These are phyloP conservation scores for Dipus sagitta DNA, from an alignment of 2,797 vertebrate species.

Conservation along the genomic window DNA sequence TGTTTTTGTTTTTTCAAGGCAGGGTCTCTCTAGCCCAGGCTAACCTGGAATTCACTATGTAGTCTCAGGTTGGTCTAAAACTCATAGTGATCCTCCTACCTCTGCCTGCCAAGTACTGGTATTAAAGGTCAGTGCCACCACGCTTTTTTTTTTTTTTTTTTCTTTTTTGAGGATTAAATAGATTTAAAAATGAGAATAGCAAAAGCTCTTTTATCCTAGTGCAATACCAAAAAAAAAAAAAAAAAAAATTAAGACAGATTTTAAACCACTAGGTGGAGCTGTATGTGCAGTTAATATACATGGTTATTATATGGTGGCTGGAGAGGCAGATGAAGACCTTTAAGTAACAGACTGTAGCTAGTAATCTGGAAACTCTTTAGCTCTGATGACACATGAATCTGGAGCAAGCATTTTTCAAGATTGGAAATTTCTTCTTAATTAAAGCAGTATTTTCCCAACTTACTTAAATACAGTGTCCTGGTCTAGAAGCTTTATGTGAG, in stretches of 20 bases:
- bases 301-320: not conserved
- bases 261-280: constrained; percentile 83
- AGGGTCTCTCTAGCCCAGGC: no score
- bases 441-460: not conserved
- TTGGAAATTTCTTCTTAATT: constrained; percentile 26
- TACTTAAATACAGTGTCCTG: constrained; percentile 24
- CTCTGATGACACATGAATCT: constrained; percentile 42
- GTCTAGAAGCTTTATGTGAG: constrained; percentile 3
- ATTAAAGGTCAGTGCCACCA: no score
- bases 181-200: constrained; percentile 19
- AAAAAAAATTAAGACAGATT: constrained; percentile 32
- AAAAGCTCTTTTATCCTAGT: not conserved
- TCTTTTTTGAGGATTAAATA: constrained; percentile 53
- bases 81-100: no score
- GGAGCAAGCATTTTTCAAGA: constrained; percentile 33
- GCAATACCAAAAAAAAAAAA: constrained; percentile 16
- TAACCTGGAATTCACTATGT: no score
- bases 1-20: no score
- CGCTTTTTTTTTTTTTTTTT: no score
- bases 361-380: constrained; percentile 31
- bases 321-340: constrained; percentile 33
- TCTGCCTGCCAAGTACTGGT: no score
- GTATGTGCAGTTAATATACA: constrained; percentile 38
- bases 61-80: no score
- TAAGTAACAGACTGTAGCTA: constrained; percentile 39